Percentiles rank a stretch among this genome's conserved stretches.
Conservation (phyloP, 2,797 vertebrate genomes). For the Saxicola maurus region DNA sequence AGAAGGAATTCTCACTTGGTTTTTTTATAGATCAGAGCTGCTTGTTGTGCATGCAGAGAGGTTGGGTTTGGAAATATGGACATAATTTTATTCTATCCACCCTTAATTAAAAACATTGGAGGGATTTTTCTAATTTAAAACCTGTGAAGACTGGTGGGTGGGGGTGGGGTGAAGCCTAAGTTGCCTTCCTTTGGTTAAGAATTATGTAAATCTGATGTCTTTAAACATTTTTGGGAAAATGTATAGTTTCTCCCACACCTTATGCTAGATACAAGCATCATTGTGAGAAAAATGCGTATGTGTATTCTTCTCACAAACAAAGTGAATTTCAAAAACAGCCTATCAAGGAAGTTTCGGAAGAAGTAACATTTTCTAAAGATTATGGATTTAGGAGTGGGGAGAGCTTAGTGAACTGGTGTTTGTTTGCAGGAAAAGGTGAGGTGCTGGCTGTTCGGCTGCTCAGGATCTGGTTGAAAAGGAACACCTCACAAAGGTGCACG, state of each 20-base stretch:
- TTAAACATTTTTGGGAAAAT: background rate
- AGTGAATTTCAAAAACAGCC: background rate
- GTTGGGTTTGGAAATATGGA: background rate
- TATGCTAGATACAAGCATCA: background rate
- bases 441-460: background rate
- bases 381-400: background rate
- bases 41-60: background rate
- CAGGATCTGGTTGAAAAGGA: background rate
- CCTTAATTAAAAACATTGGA: background rate
- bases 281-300: background rate
- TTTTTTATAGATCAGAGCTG: background rate
- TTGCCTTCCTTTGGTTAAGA: background rate
- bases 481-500: accelerated
- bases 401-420: background rate
- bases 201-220: background rate
- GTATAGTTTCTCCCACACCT: background rate
- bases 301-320: background rate
- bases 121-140: background rate
- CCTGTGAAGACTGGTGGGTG: background rate
- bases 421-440: background rate
- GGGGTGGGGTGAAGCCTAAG: background rate
- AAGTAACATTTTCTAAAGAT: background rate
- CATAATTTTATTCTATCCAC: background rate
- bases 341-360: background rate
- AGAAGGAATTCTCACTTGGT: background rate